Evolutionary conservation across 2,797 vertebrate genomes (phyloP), one percentile per base, ranked within the genome.

Genomic region (Sebastes wilsoni): DNA sequence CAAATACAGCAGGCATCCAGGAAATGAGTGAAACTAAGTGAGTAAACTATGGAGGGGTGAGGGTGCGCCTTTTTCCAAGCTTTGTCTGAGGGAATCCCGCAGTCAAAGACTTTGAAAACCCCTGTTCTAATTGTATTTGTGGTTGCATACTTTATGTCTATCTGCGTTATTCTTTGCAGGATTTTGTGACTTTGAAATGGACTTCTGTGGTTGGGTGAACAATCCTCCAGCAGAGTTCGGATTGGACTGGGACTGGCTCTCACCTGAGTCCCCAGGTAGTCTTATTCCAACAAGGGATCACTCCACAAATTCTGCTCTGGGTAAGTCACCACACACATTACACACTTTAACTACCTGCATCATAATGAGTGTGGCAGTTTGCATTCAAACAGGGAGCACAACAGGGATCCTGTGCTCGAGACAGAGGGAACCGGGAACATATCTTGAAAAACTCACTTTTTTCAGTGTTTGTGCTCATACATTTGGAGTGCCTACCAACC

Each of bases 171-270:
- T 71, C 16, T 11, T 62, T 58, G 11, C 80, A 96, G 96, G 95
- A 68, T 94, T 95, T 85, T 96, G 96, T 93, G 96, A 96, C 89
- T 96, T 96, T 94, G 96, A 96, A 87, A 92, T 94, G 87, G 95
- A 96, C 80, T 62, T 92, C 64, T 96, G 95, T 76, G 92, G 93
- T 22, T 96, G 96, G 96, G 89, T 94, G 18, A 95, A 91, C 86
- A 93, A 20, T 79, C 88, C 78, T 65, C 85, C 91, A 2, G 16
- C 75, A 23, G 64, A 46, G 79, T 77, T 55, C 0, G 89, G 88
- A 32, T 62, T 92, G 22, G 88, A 93, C 42, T 96, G 95, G 95
- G 95, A 93, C 62, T 96, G 96, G 96, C 88, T 91, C 4, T 95
- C 95, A 8, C n/a, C n/a, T n/a, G n/a, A 1, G 36, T 14, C 36